Evolutionary conservation across 2,797 vertebrate species (phyloP), one percentile per base, ranked within the genome.

Genomic region (Melopsittacus undulatus): DNA sequence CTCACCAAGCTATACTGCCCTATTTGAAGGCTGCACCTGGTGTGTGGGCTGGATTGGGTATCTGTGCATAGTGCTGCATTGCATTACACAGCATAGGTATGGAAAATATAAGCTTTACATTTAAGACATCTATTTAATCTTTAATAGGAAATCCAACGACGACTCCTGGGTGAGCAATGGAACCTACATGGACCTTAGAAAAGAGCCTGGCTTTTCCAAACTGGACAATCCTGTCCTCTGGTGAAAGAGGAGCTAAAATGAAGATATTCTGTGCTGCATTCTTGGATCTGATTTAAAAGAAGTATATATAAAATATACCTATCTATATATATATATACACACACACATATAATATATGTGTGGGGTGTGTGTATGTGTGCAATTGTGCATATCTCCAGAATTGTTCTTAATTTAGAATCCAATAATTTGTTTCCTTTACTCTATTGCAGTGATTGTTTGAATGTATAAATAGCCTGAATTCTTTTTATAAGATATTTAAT

Each of bases 151-250:
- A 97, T 98, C 98, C 62, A 97, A 49, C 2, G 98, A 99, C 49
- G 99, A 99, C 43, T 98, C 98, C 26, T 99, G 99, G 99, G 98
- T 99, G 95, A 99, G 98, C 98, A 99, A 99, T 73, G 98, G 98
- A 96, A 99, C 98, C 6, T 99, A 99, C 97, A 98, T 99, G 98
- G 98, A 99, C 80, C 98, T 99, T 94, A 98, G 99, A 66, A 99
- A 98, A 97, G 98, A 99, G 23, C 98, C 98, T 45, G 99, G 98
- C 70, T 99, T 99, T 95, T 96, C 97, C 96, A 98, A 98, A 96
- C 78, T 98, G 90, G 99, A 99, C 91, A 98, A 97, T 92, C 98
- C 99, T 27, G 92, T 98, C 59, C 98, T 99, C 92, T 99, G 99
- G 99, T 99, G 98, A 99, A 97, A 88, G 90, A 93, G 84, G 67